Evolutionary conservation across 2,113 vertebrate genomes (phyloP).

Genomic region (Daphoenositta chrysoptera): DNA sequence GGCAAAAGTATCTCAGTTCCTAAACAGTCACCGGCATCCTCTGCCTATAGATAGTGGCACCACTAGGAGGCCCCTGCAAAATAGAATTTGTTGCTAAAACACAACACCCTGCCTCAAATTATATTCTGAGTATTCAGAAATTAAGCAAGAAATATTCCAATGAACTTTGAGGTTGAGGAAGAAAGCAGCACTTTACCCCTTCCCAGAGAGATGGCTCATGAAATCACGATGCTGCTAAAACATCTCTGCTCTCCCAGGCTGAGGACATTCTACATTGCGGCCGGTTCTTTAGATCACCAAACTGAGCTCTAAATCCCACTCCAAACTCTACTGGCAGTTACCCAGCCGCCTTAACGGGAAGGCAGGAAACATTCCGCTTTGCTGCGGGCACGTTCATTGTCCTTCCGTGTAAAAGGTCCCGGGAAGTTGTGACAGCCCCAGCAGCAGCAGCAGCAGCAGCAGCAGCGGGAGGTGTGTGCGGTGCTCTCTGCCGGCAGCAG

Average conservation of each 20-base stretch:
- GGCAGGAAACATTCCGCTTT: neutral
- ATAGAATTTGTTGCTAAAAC: neutral
- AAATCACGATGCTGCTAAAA: neutral
- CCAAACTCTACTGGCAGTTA: neutral
- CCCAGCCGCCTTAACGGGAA: neutral
- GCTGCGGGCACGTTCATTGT: rapidly evolving
- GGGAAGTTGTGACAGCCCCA: rapidly evolving
- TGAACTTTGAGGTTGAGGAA: neutral
- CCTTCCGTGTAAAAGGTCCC: neutral
- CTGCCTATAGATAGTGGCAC: neutral
- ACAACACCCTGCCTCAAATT: neutral
- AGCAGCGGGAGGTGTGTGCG: neutral
- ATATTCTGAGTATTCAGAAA: neutral
- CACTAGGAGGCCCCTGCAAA: neutral
- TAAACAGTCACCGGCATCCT: neutral
- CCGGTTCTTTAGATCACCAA: neutral
- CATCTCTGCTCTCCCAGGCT: neutral
- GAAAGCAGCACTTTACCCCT: neutral
- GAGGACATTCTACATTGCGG: neutral
- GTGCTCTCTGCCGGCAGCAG: neutral
- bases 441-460: rapidly evolving
- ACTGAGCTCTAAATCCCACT: neutral
- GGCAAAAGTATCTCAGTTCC: neutral
- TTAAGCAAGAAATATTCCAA: neutral
- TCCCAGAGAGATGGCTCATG: neutral